Percentiles rank a stretch among this genome's conserved stretches.
Evolutionary conservation across 2,113 vertebrate species (phyloP).

Genomic region (Zosterops pallidus): DNA sequence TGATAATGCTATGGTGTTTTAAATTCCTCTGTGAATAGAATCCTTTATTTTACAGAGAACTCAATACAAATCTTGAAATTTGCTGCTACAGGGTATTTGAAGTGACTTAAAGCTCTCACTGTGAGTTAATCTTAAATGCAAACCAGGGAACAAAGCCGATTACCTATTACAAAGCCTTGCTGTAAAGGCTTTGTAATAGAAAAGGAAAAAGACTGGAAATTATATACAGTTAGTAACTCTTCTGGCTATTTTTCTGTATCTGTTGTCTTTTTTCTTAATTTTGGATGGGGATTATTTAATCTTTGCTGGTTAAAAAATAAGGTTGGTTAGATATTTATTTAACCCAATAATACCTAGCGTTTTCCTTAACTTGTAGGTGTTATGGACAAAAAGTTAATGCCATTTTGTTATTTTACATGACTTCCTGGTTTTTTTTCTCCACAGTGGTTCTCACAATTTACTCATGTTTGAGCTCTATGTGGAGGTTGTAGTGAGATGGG

Average conservation of each 20-base stretch:
- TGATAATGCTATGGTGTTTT: not conserved
- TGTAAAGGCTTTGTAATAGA: too few species aligned
- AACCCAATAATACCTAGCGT: not conserved
- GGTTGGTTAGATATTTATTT: not conserved
- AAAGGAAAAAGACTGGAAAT: not conserved
- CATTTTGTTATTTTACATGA: not conserved
- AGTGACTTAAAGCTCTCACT: conserved; percentile 38
- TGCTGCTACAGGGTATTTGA: conserved; percentile 26
- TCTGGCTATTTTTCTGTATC: not conserved
- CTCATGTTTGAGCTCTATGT: not conserved
- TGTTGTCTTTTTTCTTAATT: not conserved
- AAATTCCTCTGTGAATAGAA: not conserved
- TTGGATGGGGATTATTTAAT: not conserved
- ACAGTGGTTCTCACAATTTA: not conserved
- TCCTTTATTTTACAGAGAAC: conserved; percentile 37
- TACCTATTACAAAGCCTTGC: not conserved
- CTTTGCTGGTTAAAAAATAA: not conserved
- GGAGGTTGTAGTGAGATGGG: too few species aligned
- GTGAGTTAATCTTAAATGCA: conserved; percentile 52
- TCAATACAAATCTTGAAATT: conserved; percentile 38
- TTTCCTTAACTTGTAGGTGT: not conserved
- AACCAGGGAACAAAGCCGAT: conserved; percentile 5
- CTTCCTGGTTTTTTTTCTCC: not conserved
- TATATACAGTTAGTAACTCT: not conserved
- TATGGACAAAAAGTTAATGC: not conserved